phyloP scores from a whole-genome alignment of 1,140 invertebrate genomes.

The Drosophila sturtevanti region DNA sequence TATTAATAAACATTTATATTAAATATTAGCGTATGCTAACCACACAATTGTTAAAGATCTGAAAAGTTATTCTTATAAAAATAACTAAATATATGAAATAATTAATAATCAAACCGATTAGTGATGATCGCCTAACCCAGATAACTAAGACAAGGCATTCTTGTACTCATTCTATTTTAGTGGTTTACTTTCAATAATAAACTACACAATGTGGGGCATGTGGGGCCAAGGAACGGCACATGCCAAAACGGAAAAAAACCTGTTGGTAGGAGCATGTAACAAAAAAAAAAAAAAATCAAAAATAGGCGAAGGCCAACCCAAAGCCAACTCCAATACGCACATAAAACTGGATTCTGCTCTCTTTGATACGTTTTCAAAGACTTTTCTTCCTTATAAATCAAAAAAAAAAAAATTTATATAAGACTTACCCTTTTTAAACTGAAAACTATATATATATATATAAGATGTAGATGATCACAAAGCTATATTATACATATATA shows the following conservation, averaged over 20 bases:
- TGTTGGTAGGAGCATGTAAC: conserved; percentile 37
- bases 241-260: conserved; percentile 53
- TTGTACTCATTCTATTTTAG: conserved; percentile 21
- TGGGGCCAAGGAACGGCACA: conserved; percentile 38
- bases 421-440: conserved; percentile 6
- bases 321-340: conserved; percentile 20
- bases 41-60: no score
- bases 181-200: conserved; percentile 62
- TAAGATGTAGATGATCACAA: neutral
- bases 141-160: neutral
- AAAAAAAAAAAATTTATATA: neutral
- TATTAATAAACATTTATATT: no score
- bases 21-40: no score
- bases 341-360: conserved; percentile 23
- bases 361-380: conserved; percentile 16
- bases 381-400: neutral
- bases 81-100: no score
- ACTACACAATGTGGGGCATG: conserved; percentile 57
- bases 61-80: no score
- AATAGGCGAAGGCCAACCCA: conserved; percentile 70
- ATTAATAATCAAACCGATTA: no score
- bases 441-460: no score
- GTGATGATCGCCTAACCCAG: neutral
- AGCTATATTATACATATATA: neutral
- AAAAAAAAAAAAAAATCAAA: conserved; percentile 15